Evolutionary conservation across 2,888 invertebrate species (phyloP).

Genomic region (Sturmia bella): DNA sequence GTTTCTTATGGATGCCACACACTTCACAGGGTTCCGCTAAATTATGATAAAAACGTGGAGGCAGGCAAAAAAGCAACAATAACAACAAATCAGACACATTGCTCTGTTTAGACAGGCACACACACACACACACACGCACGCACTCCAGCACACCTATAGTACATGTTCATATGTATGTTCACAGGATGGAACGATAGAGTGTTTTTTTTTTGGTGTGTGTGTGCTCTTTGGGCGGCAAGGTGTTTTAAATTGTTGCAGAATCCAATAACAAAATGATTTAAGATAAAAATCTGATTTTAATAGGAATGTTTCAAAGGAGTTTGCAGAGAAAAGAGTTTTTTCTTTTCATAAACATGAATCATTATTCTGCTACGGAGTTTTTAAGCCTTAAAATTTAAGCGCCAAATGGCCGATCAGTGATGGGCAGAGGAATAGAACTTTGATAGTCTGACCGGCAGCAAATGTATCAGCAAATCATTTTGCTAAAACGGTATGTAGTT

Average conservation of each 20-base stretch:
- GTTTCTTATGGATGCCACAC: slow-evolving; percentile 60
- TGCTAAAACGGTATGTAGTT: no score
- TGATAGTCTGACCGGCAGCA: no score
- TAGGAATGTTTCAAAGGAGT: neutral
- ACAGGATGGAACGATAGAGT: neutral
- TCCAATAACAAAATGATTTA: neutral
- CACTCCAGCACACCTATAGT: no score
- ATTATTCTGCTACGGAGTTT: no score
- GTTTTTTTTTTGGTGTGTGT: neutral
- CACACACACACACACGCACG: slow-evolving; percentile 10
- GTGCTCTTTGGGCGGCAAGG: slow-evolving; percentile 10
- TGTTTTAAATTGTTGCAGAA: slow-evolving; percentile 26
- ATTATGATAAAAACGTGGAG: slow-evolving; percentile 52
- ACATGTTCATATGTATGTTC: no score
- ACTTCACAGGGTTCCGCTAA: slow-evolving; percentile 69
- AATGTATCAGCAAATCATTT: no score
- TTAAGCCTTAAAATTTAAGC: no score
- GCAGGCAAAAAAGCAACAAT: slow-evolving; percentile 10
- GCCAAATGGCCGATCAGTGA: no score
- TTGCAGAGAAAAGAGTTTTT: neutral
- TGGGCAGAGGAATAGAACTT: no score
- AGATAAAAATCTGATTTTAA: slow-evolving; percentile 22
- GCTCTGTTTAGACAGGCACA: slow-evolving; percentile 8
- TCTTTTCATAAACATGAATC: neutral
- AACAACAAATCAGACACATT: slow-evolving; percentile 37